phyloP scores from a whole-genome alignment of 2,113 vertebrate genomes.

The Gambusia holbrooki region DNA sequence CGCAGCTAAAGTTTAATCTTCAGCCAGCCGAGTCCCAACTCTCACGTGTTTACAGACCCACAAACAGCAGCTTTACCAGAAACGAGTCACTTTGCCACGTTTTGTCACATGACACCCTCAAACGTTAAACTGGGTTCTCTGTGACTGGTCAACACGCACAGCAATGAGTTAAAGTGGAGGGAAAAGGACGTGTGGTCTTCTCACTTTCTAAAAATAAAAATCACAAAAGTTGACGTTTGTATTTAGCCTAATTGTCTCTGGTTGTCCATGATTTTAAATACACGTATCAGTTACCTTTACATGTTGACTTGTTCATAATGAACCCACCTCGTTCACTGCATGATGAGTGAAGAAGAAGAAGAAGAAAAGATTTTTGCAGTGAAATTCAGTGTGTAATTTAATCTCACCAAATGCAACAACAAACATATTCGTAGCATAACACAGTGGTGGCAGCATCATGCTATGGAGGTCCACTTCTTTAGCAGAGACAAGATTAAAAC shows the following conservation, averaged over 20 bases:
- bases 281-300: not conserved
- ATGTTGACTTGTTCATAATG: not conserved
- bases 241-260: not conserved
- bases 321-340: not conserved
- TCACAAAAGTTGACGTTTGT: too few relatives aligned
- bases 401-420: not conserved
- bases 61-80: not conserved
- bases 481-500: not conserved
- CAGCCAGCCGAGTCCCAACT: slow-evolving; percentile 13
- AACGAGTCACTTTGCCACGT: not conserved
- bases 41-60: not conserved
- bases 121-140: not conserved
- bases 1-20: slow-evolving; percentile 32
- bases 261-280: not conserved
- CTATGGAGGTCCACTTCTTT: not conserved
- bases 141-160: not conserved
- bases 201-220: not conserved
- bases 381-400: not conserved
- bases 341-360: too few relatives aligned
- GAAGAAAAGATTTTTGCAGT: too few relatives aligned
- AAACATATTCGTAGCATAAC: not conserved
- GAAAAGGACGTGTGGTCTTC: not conserved
- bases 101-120: not conserved
- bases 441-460: not conserved
- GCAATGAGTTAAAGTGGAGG: not conserved